Evolutionary conservation across 2,797 vertebrate species (phyloP), one percentile per base, ranked within the genome.

Genomic region (Adelosebastes latens): DNA sequence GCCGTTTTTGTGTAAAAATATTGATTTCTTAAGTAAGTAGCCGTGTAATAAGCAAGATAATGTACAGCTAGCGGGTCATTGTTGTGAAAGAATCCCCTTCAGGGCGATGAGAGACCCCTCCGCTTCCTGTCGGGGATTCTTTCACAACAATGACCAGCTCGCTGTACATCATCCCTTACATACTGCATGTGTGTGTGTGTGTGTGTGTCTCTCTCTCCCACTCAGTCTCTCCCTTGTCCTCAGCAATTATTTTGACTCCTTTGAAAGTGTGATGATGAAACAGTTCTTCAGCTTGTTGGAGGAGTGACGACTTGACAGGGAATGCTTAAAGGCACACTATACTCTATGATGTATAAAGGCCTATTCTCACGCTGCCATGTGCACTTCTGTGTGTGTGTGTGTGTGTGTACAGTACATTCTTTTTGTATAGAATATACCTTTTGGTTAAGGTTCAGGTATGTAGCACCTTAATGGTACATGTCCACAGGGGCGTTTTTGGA

Each of bases 211-310:
- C 34, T 25, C 4, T 62, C 36, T 29, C 73, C 2, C 25, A 24
- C 55, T 55, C 53, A 34, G 27, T 52, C 34, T 55, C 20, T 73
- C 62, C 64, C 52, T 55, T 22, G 36, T 73, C 80, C 49, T 39
- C 53, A 55, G 73, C 52, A 79, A 66, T 87, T 55, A 64, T 75
- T 80, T 64, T 46, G 34, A 67, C 67, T 78, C 36, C 77, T 80
- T 72, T 76, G 46, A 84, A 79, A 63, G 62, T 29, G 25, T 56
- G 25, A 60, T 63, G 78, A 88, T 81, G 79, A 83, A 82, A 61
- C 60, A 60, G 62, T 63, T 75, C 56, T 56, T 36, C 27, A 7
- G 66, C 27, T 53, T 63, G 61, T 65, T 59, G 67, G 39, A 34
- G 55, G 52, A 52, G 46, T 70, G 9, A 77, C 49, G 27, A 82